Evolutionary conservation across 2,797 vertebrate species (phyloP).

Genomic region (Sternotherus odoratus): DNA sequence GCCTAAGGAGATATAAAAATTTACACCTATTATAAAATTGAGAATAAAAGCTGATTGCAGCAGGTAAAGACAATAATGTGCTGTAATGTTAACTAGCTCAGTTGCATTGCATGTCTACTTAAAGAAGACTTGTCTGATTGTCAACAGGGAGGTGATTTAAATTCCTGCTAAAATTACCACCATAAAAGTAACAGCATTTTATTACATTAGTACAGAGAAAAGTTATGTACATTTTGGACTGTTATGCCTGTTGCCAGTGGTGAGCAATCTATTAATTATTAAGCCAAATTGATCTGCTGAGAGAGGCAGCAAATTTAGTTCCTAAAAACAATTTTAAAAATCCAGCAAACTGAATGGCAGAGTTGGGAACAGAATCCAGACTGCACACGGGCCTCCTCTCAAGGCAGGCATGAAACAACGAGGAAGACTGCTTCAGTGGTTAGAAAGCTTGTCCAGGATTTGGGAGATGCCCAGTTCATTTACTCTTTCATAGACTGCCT

Average conservation of each 20-base stretch:
- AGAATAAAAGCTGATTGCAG: constrained; percentile 77
- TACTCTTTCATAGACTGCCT: neutral
- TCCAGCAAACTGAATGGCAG: neutral
- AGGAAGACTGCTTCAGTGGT: neutral
- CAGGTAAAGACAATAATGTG: constrained; percentile 72
- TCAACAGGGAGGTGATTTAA: constrained; percentile 60
- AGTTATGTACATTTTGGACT: constrained; percentile 24
- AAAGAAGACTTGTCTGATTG: constrained; percentile 58
- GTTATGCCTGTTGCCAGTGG: constrained; percentile 5
- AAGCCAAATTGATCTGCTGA: constrained; percentile 7
- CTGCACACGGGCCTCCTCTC: neutral
- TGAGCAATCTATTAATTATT: constrained; percentile 62
- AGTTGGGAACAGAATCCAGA: neutral
- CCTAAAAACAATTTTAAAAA: constrained; percentile 21
- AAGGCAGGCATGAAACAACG: neutral
- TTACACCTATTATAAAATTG: constrained; percentile 77
- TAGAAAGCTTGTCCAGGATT: neutral
- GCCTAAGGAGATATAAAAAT: constrained; percentile 74
- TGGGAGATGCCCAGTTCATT: neutral
- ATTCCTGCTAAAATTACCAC: constrained; percentile 61
- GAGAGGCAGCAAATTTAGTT: neutral
- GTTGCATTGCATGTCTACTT: constrained; percentile 52
- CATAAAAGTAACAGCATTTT: constrained; percentile 53
- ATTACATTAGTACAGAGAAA: constrained; percentile 50
- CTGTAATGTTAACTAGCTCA: constrained; percentile 66